These are phyloP conservation scores for Athene noctua DNA, from an alignment of 2,113 vertebrate species.

Conservation along the genomic window DNA sequence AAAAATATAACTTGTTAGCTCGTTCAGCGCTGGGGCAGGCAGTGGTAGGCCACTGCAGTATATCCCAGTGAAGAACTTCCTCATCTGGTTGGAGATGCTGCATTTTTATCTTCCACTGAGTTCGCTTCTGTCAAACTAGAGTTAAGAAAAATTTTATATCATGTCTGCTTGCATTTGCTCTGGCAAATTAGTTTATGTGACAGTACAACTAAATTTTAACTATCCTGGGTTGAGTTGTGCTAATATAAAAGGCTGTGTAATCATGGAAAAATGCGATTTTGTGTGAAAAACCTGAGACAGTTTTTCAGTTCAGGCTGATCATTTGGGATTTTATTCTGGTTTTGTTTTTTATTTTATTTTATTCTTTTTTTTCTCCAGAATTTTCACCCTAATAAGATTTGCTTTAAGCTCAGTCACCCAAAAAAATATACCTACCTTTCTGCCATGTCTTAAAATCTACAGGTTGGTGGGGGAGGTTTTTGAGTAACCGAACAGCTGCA, in stretches of 20 bases:
- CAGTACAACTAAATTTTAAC: not conserved
- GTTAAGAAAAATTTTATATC: not conserved
- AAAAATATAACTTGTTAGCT: not conserved
- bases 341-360: not conserved
- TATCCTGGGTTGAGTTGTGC: not conserved
- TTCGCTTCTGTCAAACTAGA: not conserved
- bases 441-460: not conserved
- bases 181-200: not conserved
- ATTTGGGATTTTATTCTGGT: not conserved
- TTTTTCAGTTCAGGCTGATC: not conserved
- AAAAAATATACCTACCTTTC: not conserved
- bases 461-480: not conserved
- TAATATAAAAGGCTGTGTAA: not conserved
- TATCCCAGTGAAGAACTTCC: not conserved
- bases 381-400: not conserved
- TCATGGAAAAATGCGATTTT: not conserved
- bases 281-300: not conserved
- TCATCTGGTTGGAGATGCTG: not conserved
- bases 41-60: not conserved
- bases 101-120: not conserved
- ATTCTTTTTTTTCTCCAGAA: not conserved
- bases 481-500: not conserved
- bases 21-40: not conserved
- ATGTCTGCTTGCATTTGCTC: not conserved
- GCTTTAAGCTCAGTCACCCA: not conserved